These are phyloP conservation scores for Malachius bipustulatus DNA, from an alignment of 2,888 invertebrate species.

Conservation along the genomic window DNA sequence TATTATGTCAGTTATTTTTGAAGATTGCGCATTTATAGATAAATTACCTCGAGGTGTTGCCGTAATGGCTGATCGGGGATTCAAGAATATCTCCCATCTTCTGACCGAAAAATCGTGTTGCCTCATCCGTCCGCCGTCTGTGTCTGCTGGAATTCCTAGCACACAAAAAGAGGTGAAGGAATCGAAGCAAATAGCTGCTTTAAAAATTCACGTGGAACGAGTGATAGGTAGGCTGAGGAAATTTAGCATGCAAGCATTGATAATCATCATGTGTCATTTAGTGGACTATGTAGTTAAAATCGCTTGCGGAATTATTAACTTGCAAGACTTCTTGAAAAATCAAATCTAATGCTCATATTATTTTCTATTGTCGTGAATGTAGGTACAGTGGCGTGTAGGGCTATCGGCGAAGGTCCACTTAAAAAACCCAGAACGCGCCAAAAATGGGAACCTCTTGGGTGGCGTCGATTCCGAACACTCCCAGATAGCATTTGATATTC, in stretches of 20 bases:
- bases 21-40: slow-evolving; percentile 7
- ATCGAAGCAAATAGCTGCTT: slow-evolving; percentile 13
- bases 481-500: too few relatives aligned
- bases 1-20: slow-evolving; percentile 5
- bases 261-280: too few relatives aligned
- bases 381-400: too few relatives aligned
- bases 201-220: slow-evolving; percentile 13
- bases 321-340: too few relatives aligned
- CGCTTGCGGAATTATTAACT: too few relatives aligned
- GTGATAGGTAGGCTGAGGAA: slow-evolving; percentile 10
- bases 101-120: slow-evolving; percentile 9
- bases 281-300: too few relatives aligned
- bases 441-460: too few relatives aligned
- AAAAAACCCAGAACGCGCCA: too few relatives aligned
- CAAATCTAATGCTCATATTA: too few relatives aligned
- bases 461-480: too few relatives aligned
- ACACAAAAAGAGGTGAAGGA: slow-evolving; percentile 9
- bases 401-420: too few relatives aligned
- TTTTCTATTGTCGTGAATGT: too few relatives aligned
- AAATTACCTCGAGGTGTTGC: slow-evolving; percentile 8
- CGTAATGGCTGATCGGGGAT: slow-evolving; percentile 15
- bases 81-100: slow-evolving; percentile 13
- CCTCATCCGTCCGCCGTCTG: slow-evolving; percentile 13
- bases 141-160: slow-evolving; percentile 6
- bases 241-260: slow-evolving; percentile 4